Conservation (phyloP, 2,797 vertebrate genomes). For the Sebastes baramenuke region DNA sequence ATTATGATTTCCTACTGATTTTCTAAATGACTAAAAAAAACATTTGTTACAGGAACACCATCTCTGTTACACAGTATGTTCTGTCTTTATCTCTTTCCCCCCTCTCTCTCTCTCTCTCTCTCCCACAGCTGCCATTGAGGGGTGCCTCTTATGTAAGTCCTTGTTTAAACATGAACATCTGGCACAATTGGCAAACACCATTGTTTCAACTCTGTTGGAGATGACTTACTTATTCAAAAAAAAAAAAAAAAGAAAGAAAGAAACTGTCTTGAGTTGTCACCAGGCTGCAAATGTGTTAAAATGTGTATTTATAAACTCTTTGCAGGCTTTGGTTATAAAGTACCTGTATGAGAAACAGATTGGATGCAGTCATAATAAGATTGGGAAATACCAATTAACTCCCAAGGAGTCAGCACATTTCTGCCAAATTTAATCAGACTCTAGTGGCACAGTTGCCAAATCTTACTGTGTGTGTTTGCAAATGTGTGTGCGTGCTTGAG, state of each 20-base stretch:
- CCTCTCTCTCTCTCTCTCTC: background rate
- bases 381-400: conserved; percentile 56
- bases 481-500: background rate
- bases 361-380: conserved; percentile 45
- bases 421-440: conserved; percentile 41
- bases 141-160: conserved; percentile 38
- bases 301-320: conserved; percentile 25
- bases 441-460: conserved; percentile 2
- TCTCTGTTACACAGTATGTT: background rate
- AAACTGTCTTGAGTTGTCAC: conserved; percentile 21
- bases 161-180: conserved; percentile 59
- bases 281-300: conserved; percentile 1
- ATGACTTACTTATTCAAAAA: conserved; percentile 26
- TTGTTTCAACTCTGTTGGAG: conserved; percentile 35
- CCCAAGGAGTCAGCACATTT: conserved; percentile 39
- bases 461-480: conserved; percentile 6
- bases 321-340: conserved; percentile 25
- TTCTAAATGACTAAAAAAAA: background rate
- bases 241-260: background rate
- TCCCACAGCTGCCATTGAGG: background rate
- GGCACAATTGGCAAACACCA: conserved; percentile 43
- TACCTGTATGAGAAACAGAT: conserved; percentile 38
- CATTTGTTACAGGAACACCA: background rate
- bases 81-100: background rate
- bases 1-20: background rate